Evolutionary conservation across 53 echinoderm and acorn worm genomes (phyloP).

Genomic region (Patiria pectinifera): DNA sequence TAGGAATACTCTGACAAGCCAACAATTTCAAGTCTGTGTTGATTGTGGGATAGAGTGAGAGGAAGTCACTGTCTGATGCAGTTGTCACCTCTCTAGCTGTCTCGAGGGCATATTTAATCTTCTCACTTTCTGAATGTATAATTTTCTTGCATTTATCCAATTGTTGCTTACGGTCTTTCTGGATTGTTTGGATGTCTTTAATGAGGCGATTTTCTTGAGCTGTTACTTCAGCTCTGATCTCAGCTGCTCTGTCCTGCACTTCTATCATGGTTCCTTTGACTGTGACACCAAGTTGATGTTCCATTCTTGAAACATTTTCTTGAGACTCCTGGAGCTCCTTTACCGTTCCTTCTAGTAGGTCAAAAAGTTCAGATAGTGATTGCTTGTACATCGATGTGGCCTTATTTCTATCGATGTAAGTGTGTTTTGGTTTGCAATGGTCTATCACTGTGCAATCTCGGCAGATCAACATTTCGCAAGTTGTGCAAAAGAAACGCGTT

Average conservation of each 20-base stretch:
- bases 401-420: neutral
- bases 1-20: no score
- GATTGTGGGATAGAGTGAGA: neutral
- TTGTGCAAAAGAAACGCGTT: conserved; percentile 24
- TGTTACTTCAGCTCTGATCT: neutral
- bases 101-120: neutral
- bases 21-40: no score
- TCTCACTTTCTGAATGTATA: no score
- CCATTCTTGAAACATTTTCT: neutral
- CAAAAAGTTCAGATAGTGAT: neutral
- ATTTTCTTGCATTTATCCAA: neutral
- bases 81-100: conserved; percentile 11
- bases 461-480: conserved; percentile 33
- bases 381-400: neutral
- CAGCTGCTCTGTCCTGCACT: neutral
- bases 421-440: conserved; percentile 27
- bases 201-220: conserved; percentile 7
- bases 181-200: neutral
- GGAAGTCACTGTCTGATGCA: neutral
- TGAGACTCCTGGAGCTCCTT: neutral
- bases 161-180: neutral
- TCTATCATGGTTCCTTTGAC: neutral
- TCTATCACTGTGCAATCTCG: conserved; percentile 25
- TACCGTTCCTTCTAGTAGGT: neutral
- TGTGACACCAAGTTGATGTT: neutral